Conservation (phyloP, 1,140 invertebrate species). For the Ceratina japonica region DNA sequence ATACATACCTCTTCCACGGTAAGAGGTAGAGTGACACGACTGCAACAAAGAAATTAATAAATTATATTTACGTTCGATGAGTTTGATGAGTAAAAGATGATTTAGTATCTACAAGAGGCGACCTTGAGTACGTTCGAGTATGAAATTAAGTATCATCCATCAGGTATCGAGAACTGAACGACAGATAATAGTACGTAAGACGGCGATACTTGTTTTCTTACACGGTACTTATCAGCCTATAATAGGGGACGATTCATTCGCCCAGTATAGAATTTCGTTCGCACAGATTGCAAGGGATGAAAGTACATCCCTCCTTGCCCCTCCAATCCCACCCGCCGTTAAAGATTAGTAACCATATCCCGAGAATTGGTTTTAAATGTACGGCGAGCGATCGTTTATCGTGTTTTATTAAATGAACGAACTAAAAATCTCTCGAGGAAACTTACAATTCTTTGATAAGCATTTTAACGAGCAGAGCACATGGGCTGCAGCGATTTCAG, state of each 20-base stretch:
- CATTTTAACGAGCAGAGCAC: slow-evolving; percentile 72
- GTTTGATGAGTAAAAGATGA: slow-evolving; percentile 8
- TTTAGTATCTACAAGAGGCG: slow-evolving; percentile 13
- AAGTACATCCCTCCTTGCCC: slow-evolving; percentile 28
- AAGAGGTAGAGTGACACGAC: slow-evolving; percentile 86
- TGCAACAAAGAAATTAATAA: slow-evolving; percentile 79
- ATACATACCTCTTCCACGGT: slow-evolving; percentile 87
- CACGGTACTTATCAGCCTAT: background rate
- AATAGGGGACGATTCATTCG: background rate
- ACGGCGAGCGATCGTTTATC: slow-evolving; percentile 32
- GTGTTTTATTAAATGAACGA: background rate
- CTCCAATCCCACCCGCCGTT: slow-evolving; percentile 54
- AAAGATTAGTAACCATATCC: slow-evolving; percentile 66
- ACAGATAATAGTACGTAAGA: slow-evolving; percentile 20
- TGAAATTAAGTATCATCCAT: slow-evolving; percentile 17
- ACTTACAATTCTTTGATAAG: slow-evolving; percentile 79
- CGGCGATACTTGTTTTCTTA: background rate
- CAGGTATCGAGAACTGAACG: slow-evolving; percentile 13
- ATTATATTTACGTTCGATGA: slow-evolving; percentile 44
- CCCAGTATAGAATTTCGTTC: background rate
- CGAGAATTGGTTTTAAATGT: slow-evolving; percentile 55
- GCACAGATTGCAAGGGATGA: slow-evolving; percentile 57
- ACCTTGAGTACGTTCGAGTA: slow-evolving; percentile 54
- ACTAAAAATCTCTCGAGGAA: background rate
- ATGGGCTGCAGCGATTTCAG: slow-evolving; percentile 62